A percentile compares a stretch with the other conserved stretches of the same genome.
Evolutionary conservation across 1,140 invertebrate genomes (phyloP).

Genomic region (Aphelenchoides fujianensis): DNA sequence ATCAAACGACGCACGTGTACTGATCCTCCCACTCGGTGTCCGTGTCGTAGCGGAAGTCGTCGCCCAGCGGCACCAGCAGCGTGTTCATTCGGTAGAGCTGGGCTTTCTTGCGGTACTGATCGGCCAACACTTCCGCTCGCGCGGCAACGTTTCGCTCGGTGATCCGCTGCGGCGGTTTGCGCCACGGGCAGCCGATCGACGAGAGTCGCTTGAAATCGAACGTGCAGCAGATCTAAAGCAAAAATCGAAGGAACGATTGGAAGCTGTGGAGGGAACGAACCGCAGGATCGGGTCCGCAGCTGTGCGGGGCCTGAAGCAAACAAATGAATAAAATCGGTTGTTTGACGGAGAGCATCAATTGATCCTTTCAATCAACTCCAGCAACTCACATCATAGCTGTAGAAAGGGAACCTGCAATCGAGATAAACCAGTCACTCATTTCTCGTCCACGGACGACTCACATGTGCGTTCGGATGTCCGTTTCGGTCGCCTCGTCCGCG

Average conservation of each 20-base stretch:
- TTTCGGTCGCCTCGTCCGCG: constrained; percentile 69
- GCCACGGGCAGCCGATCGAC: constrained; percentile 78
- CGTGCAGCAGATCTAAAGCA: constrained; percentile 80
- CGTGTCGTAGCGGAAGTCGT: constrained; percentile 91
- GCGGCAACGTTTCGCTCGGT: constrained; percentile 77
- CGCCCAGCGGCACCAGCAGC: constrained; percentile 83
- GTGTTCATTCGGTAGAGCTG: constrained; percentile 85
- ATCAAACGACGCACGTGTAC: too few species aligned
- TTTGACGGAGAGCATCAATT: too few species aligned
- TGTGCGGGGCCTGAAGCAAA: too few species aligned
- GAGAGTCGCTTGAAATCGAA: constrained; percentile 90
- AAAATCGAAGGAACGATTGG: too few species aligned
- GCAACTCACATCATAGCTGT: constrained; percentile 96
- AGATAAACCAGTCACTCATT: too few species aligned
- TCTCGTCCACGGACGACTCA: too few species aligned
- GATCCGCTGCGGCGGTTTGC: constrained; percentile 74
- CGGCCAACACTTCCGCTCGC: constrained; percentile 76
- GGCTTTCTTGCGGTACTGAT: constrained; percentile 94
- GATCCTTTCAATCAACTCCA: too few species aligned
- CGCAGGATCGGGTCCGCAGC: constrained; percentile 91
- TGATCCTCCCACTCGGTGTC: constrained; percentile 90
- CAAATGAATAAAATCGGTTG: too few species aligned
- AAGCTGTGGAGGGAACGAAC: background rate
- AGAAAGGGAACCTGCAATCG: constrained; percentile 99
- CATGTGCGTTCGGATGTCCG: constrained; percentile 88